Base-by-base conservation (phyloP, 2,113 vertebrate species). In the Bubalus kerabau region DNA sequence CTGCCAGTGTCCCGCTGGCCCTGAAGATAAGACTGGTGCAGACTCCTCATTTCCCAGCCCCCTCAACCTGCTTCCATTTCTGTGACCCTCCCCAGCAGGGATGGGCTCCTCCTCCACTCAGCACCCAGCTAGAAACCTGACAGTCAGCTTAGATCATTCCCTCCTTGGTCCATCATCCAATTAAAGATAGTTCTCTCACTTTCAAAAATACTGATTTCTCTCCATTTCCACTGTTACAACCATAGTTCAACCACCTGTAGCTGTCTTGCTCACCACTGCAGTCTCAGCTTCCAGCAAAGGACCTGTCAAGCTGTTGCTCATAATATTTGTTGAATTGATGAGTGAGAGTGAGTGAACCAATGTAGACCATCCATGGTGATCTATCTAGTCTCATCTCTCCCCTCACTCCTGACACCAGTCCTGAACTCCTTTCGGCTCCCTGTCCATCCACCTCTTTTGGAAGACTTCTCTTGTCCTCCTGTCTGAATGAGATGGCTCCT, bases 181-280 rank as follows among this genome's bases (percentile, higher is more conserved):
- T n/a, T 71, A 67, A 82, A 80, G 16, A 3, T 12, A 8, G 28
- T 26, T 2, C 2, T 32, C 2, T 30, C 1, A n/a, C 56, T 60
- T 48, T 92, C 43, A 23, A 23, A 59, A 43, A 56, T 60, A 9
- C 17, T 7, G 1, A 28, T 28, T 81, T 60, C 28, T 90, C 86
- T 88, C 50, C 13, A 23, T 46, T 60, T n/a, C 19, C 46, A 40
- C 21, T 3, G 8, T 48, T 36, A 46, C 26, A n/a, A 1, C 10
- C 23, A 17, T 26, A 5, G n/a, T 19, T 59, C 50, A 50, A 24
- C 23, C 21, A 6, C 16, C 0, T 0, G 0, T 6, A n/a, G 40
- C 15, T 36, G n/a, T 59, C 54, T 32, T 28, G 57, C 67, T 46
- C 26, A 2, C n/a, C 2, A 9, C 8, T 8, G 21, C 16, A 2